Conservation (phyloP, 2,113 vertebrate genomes). For the Eulemur rufifrons region DNA sequence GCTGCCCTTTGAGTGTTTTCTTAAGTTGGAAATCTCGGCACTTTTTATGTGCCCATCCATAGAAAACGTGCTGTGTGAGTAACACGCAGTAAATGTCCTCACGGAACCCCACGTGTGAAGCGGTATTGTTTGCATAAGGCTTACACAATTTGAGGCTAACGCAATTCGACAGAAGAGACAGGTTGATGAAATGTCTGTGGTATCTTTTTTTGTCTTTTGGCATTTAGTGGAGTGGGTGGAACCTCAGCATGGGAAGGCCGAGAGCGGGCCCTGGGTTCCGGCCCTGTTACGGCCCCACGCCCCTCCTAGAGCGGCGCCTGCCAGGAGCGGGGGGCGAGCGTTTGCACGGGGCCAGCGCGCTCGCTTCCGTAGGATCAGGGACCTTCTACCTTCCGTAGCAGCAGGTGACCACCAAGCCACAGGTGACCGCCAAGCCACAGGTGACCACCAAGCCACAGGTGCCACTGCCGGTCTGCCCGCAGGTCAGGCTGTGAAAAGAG, state of each 20-base stretch:
- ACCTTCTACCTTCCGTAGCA: too few relatives aligned
- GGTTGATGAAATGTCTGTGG: constrained; percentile 74
- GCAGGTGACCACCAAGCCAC: neutral
- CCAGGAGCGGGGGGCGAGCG: neutral
- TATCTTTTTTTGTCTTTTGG: constrained; percentile 42
- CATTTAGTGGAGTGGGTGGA: constrained; percentile 50
- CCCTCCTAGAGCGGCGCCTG: neutral
- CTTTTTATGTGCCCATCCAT: neutral
- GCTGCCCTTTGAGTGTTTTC: constrained; percentile 59
- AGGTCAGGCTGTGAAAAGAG: neutral
- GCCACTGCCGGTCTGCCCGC: neutral
- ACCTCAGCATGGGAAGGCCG: constrained; percentile 53
- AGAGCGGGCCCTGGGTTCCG: constrained; percentile 43
- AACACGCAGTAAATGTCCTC: constrained; percentile 44
- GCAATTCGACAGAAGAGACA: constrained; percentile 73
- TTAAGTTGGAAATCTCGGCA: constrained; percentile 64
- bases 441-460: neutral
- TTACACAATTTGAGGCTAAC: constrained; percentile 69
- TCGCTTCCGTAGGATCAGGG: neutral
- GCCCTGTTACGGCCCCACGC: constrained; percentile 7
- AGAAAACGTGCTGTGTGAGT: constrained; percentile 52
- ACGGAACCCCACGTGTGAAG: constrained; percentile 52
- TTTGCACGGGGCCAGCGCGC: neutral
- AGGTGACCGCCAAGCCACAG: neutral
- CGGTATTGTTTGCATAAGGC: constrained; percentile 63